A percentile compares a stretch with the other conserved stretches of the same genome.
phyloP scores from a whole-genome alignment of 2,113 vertebrate genomes.

The Hemibagrus wyckioides region DNA sequence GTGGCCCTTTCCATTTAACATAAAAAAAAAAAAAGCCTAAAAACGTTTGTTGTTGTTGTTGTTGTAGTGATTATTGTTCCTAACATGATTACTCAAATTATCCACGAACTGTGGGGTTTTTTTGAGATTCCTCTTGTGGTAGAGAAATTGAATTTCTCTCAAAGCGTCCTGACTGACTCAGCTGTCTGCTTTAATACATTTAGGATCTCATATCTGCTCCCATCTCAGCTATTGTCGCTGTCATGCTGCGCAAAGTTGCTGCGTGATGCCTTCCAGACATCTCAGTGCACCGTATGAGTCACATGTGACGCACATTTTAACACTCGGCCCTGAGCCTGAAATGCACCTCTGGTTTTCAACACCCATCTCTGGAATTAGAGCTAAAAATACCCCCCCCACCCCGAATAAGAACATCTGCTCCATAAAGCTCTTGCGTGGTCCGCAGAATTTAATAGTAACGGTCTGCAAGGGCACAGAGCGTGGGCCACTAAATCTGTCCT shows the following conservation, averaged over 20 bases:
- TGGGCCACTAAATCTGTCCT: conserved; percentile 12
- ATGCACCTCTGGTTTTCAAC: conserved; percentile 35
- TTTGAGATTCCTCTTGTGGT: conserved; percentile 13
- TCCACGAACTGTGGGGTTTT: conserved; percentile 1
- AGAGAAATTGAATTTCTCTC: conserved; percentile 1
- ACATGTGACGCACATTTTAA: conserved; percentile 36
- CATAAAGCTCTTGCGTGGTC: conserved; percentile 32
- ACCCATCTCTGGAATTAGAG: conserved; percentile 22
- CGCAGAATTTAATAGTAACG: conserved; percentile 24
- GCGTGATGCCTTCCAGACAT: conserved; percentile 39
- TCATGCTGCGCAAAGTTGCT: conserved; percentile 27
- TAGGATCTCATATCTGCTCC: conserved; percentile 26
- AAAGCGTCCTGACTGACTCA: conserved; percentile 7
- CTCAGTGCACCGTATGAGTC: conserved; percentile 25
- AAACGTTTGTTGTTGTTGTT: conserved; percentile 27
- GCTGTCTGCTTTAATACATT: conserved; percentile 18
- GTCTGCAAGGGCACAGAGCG: not conserved
- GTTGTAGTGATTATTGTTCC: conserved; percentile 15
- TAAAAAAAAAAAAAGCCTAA: conserved; percentile 19
- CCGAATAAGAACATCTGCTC: conserved; percentile 29
- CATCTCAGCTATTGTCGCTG: not conserved
- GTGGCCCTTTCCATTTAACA: not conserved
- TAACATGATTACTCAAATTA: conserved; percentile 24
- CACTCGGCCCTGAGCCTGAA: conserved; percentile 18
- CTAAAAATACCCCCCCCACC: not conserved